A percentile compares a stretch with the other conserved stretches of the same genome.
phyloP scores from a whole-genome alignment of 2,113 vertebrate genomes.

The Lagopus leucura region DNA sequence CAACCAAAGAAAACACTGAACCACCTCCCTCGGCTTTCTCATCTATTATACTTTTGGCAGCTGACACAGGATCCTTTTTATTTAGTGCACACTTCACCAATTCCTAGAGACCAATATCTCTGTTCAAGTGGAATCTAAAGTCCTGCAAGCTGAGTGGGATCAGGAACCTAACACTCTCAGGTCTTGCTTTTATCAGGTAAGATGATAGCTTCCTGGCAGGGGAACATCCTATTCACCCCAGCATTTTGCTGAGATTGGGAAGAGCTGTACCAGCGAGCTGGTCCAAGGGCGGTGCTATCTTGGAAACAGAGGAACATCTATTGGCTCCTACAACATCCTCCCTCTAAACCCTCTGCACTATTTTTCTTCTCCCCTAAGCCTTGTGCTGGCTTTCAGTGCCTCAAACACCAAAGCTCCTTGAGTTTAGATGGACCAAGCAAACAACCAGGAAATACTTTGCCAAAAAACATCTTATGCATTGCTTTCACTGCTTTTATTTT shows the following conservation, averaged over 20 bases:
- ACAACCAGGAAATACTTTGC: background rate
- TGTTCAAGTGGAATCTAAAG: background rate
- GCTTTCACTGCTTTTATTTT: slow-evolving; percentile 11
- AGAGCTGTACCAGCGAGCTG: background rate
- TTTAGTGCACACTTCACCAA: background rate
- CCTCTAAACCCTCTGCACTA: background rate
- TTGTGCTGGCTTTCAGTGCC: slow-evolving; percentile 23
- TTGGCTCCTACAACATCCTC: background rate
- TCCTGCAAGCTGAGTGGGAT: background rate
- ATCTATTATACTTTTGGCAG: background rate
- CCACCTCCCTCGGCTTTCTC: background rate
- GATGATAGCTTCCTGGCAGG: background rate
- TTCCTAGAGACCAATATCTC: background rate
- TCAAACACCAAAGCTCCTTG: background rate
- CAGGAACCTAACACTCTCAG: background rate
- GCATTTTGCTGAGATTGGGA: background rate
- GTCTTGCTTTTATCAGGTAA: background rate
- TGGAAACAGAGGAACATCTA: background rate
- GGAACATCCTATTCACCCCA: background rate
- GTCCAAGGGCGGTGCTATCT: background rate
- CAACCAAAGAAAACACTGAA: background rate
- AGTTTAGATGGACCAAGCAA: slow-evolving; percentile 4
- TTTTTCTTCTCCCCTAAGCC: background rate
- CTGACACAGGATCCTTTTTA: background rate
- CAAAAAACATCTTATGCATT: slow-evolving; percentile 21